Conservation (phyloP, 2,113 vertebrate species). For the Neolamprologus hecqui region DNA sequence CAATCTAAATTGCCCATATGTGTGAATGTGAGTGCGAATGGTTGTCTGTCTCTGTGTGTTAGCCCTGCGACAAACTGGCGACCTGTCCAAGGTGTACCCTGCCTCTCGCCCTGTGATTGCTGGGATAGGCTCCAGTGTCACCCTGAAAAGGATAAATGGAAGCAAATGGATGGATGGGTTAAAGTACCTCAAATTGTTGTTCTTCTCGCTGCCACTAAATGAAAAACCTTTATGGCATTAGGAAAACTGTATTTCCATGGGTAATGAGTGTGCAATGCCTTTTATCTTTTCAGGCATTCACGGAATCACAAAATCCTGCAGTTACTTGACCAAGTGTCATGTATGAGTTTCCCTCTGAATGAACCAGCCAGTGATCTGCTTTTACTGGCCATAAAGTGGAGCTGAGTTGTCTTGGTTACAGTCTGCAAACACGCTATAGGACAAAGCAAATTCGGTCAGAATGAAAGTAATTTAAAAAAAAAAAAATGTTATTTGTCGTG, state of each 20-base stretch:
- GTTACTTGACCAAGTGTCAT: background rate
- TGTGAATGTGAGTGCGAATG: background rate
- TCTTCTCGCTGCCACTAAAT: background rate
- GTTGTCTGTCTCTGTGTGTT: rapidly evolving
- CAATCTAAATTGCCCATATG: background rate
- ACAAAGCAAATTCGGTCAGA: background rate
- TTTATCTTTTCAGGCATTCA: background rate
- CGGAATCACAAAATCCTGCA: background rate
- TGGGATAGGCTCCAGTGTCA: background rate
- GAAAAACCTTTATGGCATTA: background rate
- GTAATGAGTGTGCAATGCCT: background rate
- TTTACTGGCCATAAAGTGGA: background rate
- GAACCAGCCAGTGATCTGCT: background rate
- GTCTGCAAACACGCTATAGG: background rate
- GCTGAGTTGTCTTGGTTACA: background rate
- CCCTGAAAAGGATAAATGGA: background rate
- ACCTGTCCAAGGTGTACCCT: background rate
- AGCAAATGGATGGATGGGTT: rapidly evolving
- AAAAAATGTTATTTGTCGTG: too few relatives aligned
- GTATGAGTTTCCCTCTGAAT: background rate
- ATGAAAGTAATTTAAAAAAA: background rate
- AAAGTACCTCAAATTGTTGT: background rate
- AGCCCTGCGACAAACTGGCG: background rate
- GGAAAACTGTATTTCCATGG: background rate
- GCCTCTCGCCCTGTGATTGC: background rate